Evolutionary conservation across 2,888 invertebrate genomes (phyloP), one percentile per base, ranked within the genome.

Genomic region (Hirudinaria manillensis): DNA sequence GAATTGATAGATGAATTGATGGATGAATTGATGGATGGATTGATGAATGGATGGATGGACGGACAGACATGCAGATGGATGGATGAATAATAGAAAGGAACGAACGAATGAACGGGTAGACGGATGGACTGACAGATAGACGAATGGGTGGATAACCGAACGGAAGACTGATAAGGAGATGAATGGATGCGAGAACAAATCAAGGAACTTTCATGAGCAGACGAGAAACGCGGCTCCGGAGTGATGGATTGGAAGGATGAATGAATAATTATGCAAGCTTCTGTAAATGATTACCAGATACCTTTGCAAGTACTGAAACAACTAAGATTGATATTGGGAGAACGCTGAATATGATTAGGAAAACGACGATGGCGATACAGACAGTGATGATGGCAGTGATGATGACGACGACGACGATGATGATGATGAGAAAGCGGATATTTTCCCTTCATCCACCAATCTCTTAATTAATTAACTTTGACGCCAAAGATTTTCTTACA

Each of bases 381-480:
- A 73, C 34, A 13, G 34, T 73, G 61, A 73, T 73, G 65, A 73
- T 75, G 55, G 27, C 53, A 55, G 68, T 67, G 61, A 72, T 61
- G 32, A 61, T 72, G 34, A 73, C 65, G 34, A 65, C 65, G 34
- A 73, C 34, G 65, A 73, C 34, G 32, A 65, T 73, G 61, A 73
- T 73, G 65, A 73, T 75, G 55, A 51, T 53, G 70, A 72, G 45
- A 16, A 72, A 53, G 56, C 45, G 68, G 13, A 10, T 10, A 45
- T 45, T 45, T 10, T 1, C 45, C 45, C 45, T 16, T 45, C 45
- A 16, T 45, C 45, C 45, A 10, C 45, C 13, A 6, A 6, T 1
- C 3, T 16, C 13, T 10, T 45, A 7, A 45, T 45, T 45, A 45
- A 45, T 45, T 45, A 16, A 16, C 45, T 16, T 45, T 45, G 45